A percentile compares a stretch with the other conserved stretches of the same genome.
phyloP scores from a whole-genome alignment of 2,113 vertebrate species.

The Heloderma charlesbogerti region DNA sequence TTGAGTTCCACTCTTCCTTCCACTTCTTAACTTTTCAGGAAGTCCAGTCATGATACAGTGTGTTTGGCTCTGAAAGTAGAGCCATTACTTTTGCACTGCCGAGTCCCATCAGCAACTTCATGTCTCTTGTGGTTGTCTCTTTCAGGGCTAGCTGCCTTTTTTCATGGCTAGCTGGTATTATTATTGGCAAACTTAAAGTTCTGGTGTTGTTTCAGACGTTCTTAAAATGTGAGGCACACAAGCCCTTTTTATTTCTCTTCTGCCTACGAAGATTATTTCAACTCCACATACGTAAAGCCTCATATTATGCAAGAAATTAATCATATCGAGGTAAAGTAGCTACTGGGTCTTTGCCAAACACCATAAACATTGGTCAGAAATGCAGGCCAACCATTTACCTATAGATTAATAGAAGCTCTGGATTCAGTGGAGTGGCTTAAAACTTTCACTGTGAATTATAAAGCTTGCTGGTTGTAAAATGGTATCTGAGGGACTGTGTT shows the following conservation, averaged over 20 bases:
- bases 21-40: slow-evolving; percentile 22
- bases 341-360: slow-evolving; percentile 83
- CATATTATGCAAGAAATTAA: slow-evolving; percentile 83
- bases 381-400: slow-evolving; percentile 75
- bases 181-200: slow-evolving; percentile 71
- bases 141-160: slow-evolving; percentile 44
- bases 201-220: slow-evolving; percentile 83
- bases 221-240: slow-evolving; percentile 77
- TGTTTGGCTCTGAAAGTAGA: slow-evolving; percentile 39
- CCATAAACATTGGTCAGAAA: slow-evolving; percentile 84
- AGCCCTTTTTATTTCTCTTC: slow-evolving; percentile 75
- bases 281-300: slow-evolving; percentile 73
- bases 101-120: slow-evolving; percentile 54
- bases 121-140: slow-evolving; percentile 58
- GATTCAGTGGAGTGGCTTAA: slow-evolving; percentile 69
- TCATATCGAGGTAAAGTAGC: slow-evolving; percentile 82
- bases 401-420: slow-evolving; percentile 78
- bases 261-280: slow-evolving; percentile 76
- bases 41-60: slow-evolving; percentile 41
- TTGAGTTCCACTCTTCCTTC: slow-evolving; percentile 22
- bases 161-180: slow-evolving; percentile 61
- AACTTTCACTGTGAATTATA: slow-evolving; percentile 84
- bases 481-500: slow-evolving; percentile 75
- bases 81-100: slow-evolving; percentile 37
- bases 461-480: slow-evolving; percentile 79